A percentile compares a stretch with the other conserved stretches of the same genome.
phyloP scores from a whole-genome alignment of 2,113 vertebrate genomes.

The Dendrocopos noguchii region DNA sequence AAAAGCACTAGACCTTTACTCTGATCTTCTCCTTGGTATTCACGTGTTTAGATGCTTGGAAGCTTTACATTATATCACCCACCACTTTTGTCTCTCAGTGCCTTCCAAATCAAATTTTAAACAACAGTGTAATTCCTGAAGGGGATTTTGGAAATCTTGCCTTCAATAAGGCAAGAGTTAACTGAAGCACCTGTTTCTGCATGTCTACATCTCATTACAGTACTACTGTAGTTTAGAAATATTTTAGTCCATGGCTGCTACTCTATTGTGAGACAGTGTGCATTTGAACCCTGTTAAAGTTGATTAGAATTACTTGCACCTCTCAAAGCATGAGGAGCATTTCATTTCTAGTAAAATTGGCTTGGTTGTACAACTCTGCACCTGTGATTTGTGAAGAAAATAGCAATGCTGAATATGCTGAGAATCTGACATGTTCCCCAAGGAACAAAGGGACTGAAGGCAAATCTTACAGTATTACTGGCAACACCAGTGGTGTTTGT shows the following conservation, averaged over 20 bases:
- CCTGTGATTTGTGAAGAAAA: constrained; percentile 74
- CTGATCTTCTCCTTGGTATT: fast-evolving
- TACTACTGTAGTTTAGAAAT: not conserved
- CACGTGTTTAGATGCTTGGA: not conserved
- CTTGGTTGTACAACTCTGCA: constrained; percentile 57
- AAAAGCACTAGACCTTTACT: not conserved
- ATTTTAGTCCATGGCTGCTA: not conserved
- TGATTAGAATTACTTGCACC: not conserved
- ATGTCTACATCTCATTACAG: not conserved
- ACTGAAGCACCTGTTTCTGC: not conserved
- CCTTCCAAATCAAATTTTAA: not conserved
- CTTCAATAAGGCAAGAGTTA: not conserved
- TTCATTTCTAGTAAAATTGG: constrained; percentile 65
- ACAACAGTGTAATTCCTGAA: not conserved
- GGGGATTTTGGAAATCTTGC: fast-evolving
- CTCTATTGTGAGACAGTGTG: not conserved
- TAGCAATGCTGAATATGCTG: constrained; percentile 64
- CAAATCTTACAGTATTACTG: constrained; percentile 76
- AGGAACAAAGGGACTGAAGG: constrained; percentile 73
- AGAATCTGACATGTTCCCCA: constrained; percentile 68
- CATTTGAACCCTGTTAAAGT: not conserved
- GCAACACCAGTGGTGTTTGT: constrained; percentile 55
- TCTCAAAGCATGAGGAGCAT: not conserved
- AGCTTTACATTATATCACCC: no score
- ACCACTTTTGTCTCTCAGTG: not conserved